phyloP scores from a whole-genome alignment of 2,113 vertebrate genomes.

The Takifugu bimaculatus region DNA sequence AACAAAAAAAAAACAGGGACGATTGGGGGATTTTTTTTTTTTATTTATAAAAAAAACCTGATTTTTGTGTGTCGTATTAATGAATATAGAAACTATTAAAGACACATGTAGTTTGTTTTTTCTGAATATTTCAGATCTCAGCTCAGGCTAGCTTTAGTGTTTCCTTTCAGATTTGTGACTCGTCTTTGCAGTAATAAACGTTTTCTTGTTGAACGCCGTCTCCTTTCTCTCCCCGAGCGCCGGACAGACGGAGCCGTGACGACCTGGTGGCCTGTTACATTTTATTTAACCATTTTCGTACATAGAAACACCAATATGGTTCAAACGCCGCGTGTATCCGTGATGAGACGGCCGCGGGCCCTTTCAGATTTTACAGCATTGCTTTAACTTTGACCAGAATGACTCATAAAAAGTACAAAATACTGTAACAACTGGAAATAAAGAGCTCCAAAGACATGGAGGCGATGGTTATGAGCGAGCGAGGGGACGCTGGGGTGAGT shows the following conservation, averaged over 20 bases:
- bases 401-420: constrained; percentile 62
- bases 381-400: constrained; percentile 4
- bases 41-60: constrained; percentile 81
- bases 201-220: constrained; percentile 73
- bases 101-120: constrained; percentile 83
- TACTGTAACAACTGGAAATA: constrained; percentile 48
- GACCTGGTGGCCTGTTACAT: constrained; percentile 39
- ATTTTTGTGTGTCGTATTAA: constrained; percentile 80
- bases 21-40: constrained; percentile 80
- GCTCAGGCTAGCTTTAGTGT: constrained; percentile 86
- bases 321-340: constrained; percentile 42
- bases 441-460: constrained; percentile 45
- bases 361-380: too few relatives aligned
- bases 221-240: constrained; percentile 11
- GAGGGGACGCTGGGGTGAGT: too few relatives aligned
- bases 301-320: constrained; percentile 58
- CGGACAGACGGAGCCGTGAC: constrained; percentile 4
- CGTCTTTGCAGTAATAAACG: constrained; percentile 83
- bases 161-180: constrained; percentile 82
- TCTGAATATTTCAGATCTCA: constrained; percentile 86
- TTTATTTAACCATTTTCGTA: constrained; percentile 64
- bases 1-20: constrained; percentile 60
- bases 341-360: constrained; percentile 2
- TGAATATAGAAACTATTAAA: constrained; percentile 77
- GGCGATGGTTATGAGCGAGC: too few relatives aligned